Evolutionary conservation across 2,888 invertebrate species (phyloP).

Genomic region (Panopea generosa): DNA sequence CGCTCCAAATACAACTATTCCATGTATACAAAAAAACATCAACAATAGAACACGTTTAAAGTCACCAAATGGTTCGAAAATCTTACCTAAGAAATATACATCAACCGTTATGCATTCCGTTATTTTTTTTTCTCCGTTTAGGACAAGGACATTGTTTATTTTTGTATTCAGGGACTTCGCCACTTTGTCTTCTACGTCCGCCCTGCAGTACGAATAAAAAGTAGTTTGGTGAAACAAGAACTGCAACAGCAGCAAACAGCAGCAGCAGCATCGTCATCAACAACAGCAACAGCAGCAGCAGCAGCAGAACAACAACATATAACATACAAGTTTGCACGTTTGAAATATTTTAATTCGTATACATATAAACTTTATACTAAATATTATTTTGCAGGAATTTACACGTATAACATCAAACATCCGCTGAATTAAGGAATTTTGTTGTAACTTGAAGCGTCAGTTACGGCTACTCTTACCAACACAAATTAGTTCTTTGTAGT

Average conservation of each 20-base stretch:
- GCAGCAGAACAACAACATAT: too few species aligned
- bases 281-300: too few species aligned
- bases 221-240: neutral
- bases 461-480: too few species aligned
- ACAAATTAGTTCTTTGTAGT: too few species aligned
- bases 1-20: neutral
- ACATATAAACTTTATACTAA: neutral
- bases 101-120: constrained; percentile 45
- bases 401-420: too few species aligned
- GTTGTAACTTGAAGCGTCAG: too few species aligned
- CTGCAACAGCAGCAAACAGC: too few species aligned
- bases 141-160: constrained; percentile 41
- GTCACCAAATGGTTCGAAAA: neutral
- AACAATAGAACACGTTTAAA: neutral
- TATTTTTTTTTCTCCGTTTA: constrained; percentile 4
- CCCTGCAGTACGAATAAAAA: constrained; percentile 28
- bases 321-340: neutral
- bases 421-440: too few species aligned
- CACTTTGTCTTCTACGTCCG: constrained; percentile 39
- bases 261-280: too few species aligned
- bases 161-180: constrained; percentile 46
- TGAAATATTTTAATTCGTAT: neutral
- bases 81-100: constrained; percentile 67
- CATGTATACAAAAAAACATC: too few species aligned
- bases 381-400: too few species aligned